These are phyloP conservation scores for Cephus cinctus DNA, from an alignment of 1,140 invertebrate species.

Conservation along the genomic window DNA sequence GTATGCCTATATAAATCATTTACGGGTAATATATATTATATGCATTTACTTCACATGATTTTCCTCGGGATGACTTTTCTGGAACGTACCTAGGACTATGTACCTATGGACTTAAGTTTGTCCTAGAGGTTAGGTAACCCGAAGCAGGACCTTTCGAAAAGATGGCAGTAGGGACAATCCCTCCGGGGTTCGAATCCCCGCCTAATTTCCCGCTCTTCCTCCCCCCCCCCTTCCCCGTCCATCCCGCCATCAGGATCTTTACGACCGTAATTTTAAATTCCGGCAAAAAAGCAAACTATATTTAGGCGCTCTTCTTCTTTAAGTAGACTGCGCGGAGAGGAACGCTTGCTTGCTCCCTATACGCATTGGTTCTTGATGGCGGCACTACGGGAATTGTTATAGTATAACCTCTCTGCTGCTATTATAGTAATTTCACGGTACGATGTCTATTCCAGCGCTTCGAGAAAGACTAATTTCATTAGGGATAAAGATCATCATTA, in stretches of 20 bases:
- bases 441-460: slow-evolving; percentile 39
- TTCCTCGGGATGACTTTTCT: no score
- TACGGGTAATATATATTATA: no score
- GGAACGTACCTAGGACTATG: no score
- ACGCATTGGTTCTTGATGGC: neutral
- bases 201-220: no score
- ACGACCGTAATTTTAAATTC: slow-evolving; percentile 48
- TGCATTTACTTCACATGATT: no score
- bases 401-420: slow-evolving; percentile 27
- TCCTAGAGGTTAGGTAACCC: no score
- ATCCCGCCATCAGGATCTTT: slow-evolving; percentile 38
- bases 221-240: no score
- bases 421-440: slow-evolving; percentile 50
- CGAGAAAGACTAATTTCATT: slow-evolving; percentile 49
- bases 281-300: slow-evolving; percentile 34
- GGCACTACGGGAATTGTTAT: slow-evolving; percentile 13
- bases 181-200: slow-evolving; percentile 30
- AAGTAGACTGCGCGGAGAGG: neutral
- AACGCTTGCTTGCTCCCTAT: neutral
- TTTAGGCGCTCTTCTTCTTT: slow-evolving; percentile 30
- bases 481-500: slow-evolving; percentile 53
- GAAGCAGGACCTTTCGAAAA: no score
- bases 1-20: no score
- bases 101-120: no score
- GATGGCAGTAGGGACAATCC: slow-evolving; percentile 21